phyloP scores from a whole-genome alignment of 2,797 vertebrate genomes.

The Rhinatrema bivittatum region DNA sequence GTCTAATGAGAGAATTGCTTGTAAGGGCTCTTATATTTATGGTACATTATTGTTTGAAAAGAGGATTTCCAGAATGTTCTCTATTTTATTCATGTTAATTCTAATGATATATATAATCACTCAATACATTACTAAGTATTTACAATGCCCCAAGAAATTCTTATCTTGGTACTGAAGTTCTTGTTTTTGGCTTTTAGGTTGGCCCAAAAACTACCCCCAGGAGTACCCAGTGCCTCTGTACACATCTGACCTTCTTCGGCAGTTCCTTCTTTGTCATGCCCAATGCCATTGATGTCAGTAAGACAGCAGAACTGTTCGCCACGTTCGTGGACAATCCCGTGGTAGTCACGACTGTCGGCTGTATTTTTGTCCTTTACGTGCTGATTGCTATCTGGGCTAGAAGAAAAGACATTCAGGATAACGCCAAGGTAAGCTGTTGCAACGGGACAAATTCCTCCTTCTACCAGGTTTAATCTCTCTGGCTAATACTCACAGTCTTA shows the following conservation, averaged over 20 bases:
- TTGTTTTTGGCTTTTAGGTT: too few species aligned
- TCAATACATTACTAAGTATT: too few species aligned
- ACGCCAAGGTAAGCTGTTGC: conserved; percentile 66
- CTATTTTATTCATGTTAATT: too few species aligned
- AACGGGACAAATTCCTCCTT: background rate
- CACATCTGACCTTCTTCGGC: conserved; percentile 88
- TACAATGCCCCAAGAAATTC: too few species aligned
- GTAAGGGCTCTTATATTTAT: too few species aligned
- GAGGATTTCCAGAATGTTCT: too few species aligned
- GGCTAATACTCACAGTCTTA: too few species aligned
- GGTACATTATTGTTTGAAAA: too few species aligned
- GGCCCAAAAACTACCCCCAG: conserved; percentile 68
- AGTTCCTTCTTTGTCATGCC: conserved; percentile 88
- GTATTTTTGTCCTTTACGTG: conserved; percentile 71
- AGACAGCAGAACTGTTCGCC: conserved; percentile 76
- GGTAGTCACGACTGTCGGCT: conserved; percentile 81
- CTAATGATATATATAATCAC: too few species aligned
- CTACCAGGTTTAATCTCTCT: background rate
- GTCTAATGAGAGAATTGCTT: too few species aligned
- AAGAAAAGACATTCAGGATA: conserved; percentile 82
- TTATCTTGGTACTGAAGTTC: too few species aligned
- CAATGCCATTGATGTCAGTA: conserved; percentile 73
- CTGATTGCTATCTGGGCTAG: conserved; percentile 78
- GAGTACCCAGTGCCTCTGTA: conserved; percentile 83
- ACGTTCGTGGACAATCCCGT: conserved; percentile 86